phyloP scores from a whole-genome alignment of 2,888 invertebrate species.

The Cepaea hortensis region DNA sequence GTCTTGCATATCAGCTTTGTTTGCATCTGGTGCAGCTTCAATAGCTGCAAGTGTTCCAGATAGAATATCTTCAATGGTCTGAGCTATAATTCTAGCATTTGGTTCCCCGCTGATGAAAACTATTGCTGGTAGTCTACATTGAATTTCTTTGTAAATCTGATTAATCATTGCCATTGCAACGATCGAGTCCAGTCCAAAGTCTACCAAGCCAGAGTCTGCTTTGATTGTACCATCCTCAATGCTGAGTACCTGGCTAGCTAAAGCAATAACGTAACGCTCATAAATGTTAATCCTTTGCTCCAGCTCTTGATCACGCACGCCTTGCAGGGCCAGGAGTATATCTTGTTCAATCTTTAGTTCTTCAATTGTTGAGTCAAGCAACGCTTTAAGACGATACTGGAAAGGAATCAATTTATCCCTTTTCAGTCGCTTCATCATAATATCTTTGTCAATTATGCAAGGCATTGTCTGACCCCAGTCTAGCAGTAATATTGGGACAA shows the following conservation, averaged over 20 bases:
- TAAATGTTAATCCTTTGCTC: slow-evolving; percentile 48
- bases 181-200: slow-evolving; percentile 62
- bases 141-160: slow-evolving; percentile 49
- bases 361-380: slow-evolving; percentile 34
- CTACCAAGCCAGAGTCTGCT: slow-evolving; percentile 50
- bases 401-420: slow-evolving; percentile 46
- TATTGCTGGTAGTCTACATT: slow-evolving; percentile 48
- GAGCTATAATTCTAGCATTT: slow-evolving; percentile 41
- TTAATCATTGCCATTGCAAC: slow-evolving; percentile 56
- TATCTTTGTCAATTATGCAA: slow-evolving; percentile 55
- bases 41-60: slow-evolving; percentile 45
- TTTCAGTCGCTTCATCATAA: slow-evolving; percentile 45
- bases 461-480: slow-evolving; percentile 53
- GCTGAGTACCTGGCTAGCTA: slow-evolving; percentile 52
- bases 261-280: slow-evolving; percentile 47
- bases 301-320: slow-evolving; percentile 46
- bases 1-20: background rate
- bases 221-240: slow-evolving; percentile 50
- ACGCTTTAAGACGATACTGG: slow-evolving; percentile 42
- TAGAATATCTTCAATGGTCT: slow-evolving; percentile 44
- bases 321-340: slow-evolving; percentile 49
- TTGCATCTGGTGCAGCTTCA: background rate
- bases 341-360: slow-evolving; percentile 43
- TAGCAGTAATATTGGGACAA: slow-evolving; percentile 54
- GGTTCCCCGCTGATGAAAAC: slow-evolving; percentile 47